These are phyloP conservation scores for Periophthalmus modestus DNA, from an alignment of 2,113 vertebrate species.

Conservation along the genomic window DNA sequence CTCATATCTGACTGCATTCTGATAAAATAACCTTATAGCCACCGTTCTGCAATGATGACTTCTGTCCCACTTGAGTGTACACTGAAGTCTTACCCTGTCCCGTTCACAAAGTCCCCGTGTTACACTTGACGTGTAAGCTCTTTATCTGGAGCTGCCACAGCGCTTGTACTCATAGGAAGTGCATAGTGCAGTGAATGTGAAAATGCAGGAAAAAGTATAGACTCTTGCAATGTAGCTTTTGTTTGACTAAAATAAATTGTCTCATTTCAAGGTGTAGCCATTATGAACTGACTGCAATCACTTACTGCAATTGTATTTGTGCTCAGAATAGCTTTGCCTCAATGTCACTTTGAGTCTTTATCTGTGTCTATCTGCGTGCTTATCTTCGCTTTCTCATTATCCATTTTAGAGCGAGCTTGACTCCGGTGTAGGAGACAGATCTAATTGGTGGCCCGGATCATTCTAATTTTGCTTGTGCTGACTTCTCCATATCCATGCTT, in stretches of 20 bases:
- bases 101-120: not conserved
- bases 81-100: not conserved
- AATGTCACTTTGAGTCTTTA: conserved; percentile 35
- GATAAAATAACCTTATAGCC: not conserved
- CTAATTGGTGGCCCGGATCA: conserved; percentile 68
- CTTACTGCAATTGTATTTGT: conserved; percentile 14
- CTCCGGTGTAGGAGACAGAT: conserved; percentile 36
- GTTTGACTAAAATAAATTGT: not conserved
- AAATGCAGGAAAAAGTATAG: not conserved
- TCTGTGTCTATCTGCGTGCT: conserved; percentile 38
- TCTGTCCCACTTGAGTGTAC: conserved; percentile 1
- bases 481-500: conserved; percentile 24
- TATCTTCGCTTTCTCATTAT: conserved; percentile 47
- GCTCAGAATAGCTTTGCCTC: conserved; percentile 15
- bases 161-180: not conserved
- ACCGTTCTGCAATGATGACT: not conserved
- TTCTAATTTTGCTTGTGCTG: conserved; percentile 53
- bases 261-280: not conserved
- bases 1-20: not conserved
- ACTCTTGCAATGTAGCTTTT: not conserved
- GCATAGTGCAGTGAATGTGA: not conserved
- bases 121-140: conserved; percentile 10
- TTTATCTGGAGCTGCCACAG: conserved; percentile 7
- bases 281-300: not conserved
- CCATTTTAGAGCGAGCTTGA: conserved; percentile 37